These are phyloP conservation scores for Alectoris magna DNA, from an alignment of 2,797 vertebrate genomes.

Conservation along the genomic window DNA sequence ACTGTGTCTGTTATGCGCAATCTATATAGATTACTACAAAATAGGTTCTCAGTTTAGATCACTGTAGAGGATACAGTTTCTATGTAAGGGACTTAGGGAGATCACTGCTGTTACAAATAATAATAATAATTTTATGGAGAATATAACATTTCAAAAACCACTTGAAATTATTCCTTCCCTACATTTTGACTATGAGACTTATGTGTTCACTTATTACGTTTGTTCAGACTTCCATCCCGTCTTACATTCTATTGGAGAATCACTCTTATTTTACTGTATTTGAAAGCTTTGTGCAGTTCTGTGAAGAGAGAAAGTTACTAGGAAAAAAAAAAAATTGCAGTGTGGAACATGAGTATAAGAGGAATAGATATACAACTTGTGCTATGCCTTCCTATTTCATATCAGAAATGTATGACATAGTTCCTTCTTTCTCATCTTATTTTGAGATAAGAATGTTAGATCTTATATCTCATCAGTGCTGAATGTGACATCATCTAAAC, in stretches of 20 bases:
- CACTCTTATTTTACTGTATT: not conserved
- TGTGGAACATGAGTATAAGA: not conserved
- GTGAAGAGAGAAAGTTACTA: not conserved
- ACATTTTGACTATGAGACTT: not conserved
- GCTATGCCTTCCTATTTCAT: not conserved
- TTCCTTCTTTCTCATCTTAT: not conserved
- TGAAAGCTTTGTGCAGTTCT: not conserved
- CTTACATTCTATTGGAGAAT: not conserved
- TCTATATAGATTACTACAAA: slow-evolving; percentile 37
- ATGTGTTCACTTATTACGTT: not conserved
- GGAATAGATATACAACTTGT: not conserved
- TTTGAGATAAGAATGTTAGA: not conserved
- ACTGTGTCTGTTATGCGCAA: not conserved
- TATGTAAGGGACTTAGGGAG: not conserved
- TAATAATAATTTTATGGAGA: not conserved
- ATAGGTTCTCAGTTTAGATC: not conserved
- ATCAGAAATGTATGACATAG: not conserved
- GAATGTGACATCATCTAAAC: not conserved
- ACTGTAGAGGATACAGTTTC: not conserved
- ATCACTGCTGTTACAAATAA: not conserved
- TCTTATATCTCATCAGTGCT: not conserved
- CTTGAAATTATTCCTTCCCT: not conserved
- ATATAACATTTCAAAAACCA: not conserved
- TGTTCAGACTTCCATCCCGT: not conserved
- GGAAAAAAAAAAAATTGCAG: not conserved